phyloP scores from a whole-genome alignment of 2,113 vertebrate genomes.

The Atlantisia rogersi region DNA sequence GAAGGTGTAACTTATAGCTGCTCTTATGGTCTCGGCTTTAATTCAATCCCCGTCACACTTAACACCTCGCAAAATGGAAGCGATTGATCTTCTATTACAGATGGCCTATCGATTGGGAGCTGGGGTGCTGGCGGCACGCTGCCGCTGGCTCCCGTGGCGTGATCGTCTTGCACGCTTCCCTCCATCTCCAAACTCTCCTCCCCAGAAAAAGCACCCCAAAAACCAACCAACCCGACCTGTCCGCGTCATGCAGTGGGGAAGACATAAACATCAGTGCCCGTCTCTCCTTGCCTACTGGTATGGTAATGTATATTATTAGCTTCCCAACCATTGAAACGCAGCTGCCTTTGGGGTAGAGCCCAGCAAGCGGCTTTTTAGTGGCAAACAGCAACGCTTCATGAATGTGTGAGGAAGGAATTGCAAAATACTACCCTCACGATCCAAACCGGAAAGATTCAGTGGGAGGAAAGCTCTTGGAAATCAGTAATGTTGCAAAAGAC shows the following conservation, averaged over 20 bases:
- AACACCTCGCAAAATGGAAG: constrained; percentile 58
- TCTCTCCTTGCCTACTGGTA: not conserved
- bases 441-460: constrained; percentile 44
- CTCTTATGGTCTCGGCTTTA: constrained; percentile 43
- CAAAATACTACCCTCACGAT: constrained; percentile 31
- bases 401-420: constrained; percentile 40
- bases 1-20: constrained; percentile 55
- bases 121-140: not conserved
- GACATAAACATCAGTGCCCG: not conserved
- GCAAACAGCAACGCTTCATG: constrained; percentile 15
- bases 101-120: constrained; percentile 31
- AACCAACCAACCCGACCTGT: not conserved
- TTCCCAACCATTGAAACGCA: not conserved
- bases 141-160: fast-evolving
- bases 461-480: constrained; percentile 44
- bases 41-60: constrained; percentile 47
- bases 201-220: not conserved
- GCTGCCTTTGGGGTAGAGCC: constrained; percentile 35
- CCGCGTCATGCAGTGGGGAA: fast-evolving
- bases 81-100: constrained; percentile 59
- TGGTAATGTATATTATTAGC: constrained; percentile 15
- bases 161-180: not conserved
- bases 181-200: not conserved
- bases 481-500: constrained; percentile 51
- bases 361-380: constrained; percentile 22